These are phyloP conservation scores for Porites cylindrica DNA, from an alignment of 92 coral and sea anemone genomes.

Conservation along the genomic window DNA sequence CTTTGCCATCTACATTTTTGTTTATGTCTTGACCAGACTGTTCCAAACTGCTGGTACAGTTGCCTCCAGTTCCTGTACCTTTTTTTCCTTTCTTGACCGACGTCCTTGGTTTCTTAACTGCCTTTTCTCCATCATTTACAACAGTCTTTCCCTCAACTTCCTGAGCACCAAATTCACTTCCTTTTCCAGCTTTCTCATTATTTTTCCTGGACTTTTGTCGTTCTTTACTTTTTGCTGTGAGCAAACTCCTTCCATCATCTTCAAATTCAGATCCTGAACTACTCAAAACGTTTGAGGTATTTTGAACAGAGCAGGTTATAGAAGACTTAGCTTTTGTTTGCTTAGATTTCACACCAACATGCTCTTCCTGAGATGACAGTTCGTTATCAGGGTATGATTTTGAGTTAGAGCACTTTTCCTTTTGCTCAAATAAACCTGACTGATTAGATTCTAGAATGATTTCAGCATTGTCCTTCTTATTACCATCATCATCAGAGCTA, in stretches of 20 bases:
- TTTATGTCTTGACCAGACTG: background rate
- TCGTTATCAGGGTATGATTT: background rate
- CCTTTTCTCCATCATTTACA: background rate
- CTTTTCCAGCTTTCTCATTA: background rate
- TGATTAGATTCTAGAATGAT: background rate
- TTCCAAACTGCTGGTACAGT: background rate
- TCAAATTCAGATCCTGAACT: slow-evolving; percentile 63
- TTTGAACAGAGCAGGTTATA: slow-evolving; percentile 43
- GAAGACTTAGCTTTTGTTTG: slow-evolving; percentile 61
- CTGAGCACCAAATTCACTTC: background rate
- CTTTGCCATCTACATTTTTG: background rate
- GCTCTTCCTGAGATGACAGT: background rate
- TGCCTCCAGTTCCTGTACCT: background rate
- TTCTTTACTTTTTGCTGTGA: slow-evolving; percentile 16
- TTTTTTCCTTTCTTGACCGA: slow-evolving; percentile 14
- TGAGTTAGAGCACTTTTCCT: background rate
- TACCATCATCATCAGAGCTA: background rate
- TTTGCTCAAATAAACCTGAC: background rate
- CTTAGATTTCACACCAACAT: slow-evolving; percentile 1
- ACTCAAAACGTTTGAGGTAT: slow-evolving; percentile 32
- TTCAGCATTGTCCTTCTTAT: background rate
- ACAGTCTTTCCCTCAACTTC: background rate
- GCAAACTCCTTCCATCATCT: slow-evolving; percentile 9
- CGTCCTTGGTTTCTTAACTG: slow-evolving; percentile 2
- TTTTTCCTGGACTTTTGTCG: slow-evolving; percentile 19